Evolutionary conservation across 1,140 invertebrate genomes (phyloP), one percentile per base, ranked within the genome.

Genomic region (Eulimnadia texana): DNA sequence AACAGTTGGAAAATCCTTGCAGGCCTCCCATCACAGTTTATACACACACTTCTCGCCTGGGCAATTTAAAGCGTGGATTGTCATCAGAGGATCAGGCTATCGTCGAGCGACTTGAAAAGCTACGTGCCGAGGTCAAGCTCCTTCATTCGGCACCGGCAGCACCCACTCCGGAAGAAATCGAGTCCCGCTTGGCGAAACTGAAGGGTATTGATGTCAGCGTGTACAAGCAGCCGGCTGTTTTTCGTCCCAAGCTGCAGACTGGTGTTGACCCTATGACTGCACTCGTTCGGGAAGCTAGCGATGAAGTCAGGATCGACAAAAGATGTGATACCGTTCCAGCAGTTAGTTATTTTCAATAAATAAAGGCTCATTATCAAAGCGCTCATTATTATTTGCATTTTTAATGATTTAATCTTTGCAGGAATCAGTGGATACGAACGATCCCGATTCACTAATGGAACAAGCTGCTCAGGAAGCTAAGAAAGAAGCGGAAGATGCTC

Each of bases 21-120:
- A 67, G 68, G 50, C 72, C 70, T 58, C 72, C 74, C 63, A 80
- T 76, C 57, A 76, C 70, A 61, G 73, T 79, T 69, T 80, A 73
- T 64, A 68, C 69, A 64, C 55, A 67, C 22, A 20, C 52, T 22
- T 72, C 65, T 49, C 72, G 68, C 75, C 70, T 73, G 11, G 66
- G 68, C 62, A 61, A 68, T 3, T 64, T 75, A 50, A 70, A 70
- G 50, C 61, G 67, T 33, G 73, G 72, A 6, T 66, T 75, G 20
- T 74, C 74, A 6, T 64, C 69, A 29, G 69, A 72, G 47, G 76
- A 77, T 68, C 70, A 75, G 47, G 75, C 80, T 65, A 77, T 84
- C 49, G 72, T 74, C 9, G 76, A 81, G 58, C 71, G 82, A 13
- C 70, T 84, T 58, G 76, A 81, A 68, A 78, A 77, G 66, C 70